Conservation (phyloP, 2,888 invertebrate genomes). For the Trachelus stipa region DNA sequence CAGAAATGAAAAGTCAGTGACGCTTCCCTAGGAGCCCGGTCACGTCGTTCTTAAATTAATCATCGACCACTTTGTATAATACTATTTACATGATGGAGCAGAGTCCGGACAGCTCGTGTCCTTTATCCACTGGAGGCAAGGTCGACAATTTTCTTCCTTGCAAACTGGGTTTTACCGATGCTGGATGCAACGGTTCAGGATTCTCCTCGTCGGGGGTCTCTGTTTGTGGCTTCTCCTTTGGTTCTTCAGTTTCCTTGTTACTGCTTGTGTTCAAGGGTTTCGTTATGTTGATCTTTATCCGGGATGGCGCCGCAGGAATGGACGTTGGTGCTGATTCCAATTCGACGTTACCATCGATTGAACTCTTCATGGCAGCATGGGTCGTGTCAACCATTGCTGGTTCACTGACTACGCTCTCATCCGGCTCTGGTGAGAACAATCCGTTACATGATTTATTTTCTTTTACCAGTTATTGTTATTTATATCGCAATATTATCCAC, state of each 20-base stretch:
- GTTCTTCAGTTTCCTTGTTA: conserved; percentile 57
- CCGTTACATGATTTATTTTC: neutral
- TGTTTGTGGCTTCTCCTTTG: conserved; percentile 48
- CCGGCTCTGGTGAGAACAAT: conserved; percentile 58
- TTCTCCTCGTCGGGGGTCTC: conserved; percentile 65
- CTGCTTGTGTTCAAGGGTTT: conserved; percentile 69
- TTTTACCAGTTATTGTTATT: neutral
- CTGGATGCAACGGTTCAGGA: conserved; percentile 50
- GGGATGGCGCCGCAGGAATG: conserved; percentile 64
- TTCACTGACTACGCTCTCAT: conserved; percentile 68
- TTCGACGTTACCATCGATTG: conserved; percentile 85
- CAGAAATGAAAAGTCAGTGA: neutral
- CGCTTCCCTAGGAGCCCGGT: neutral
- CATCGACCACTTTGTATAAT: neutral
- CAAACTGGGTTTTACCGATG: conserved; percentile 75
- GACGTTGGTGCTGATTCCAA: conserved; percentile 69
- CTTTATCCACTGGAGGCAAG: conserved; percentile 79
- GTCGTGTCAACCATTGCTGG: conserved; percentile 68
- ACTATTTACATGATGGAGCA: conserved; percentile 84
- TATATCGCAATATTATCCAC: neutral
- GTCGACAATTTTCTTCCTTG: conserved; percentile 76
- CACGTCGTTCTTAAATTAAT: neutral
- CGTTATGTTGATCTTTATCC: conserved; percentile 86
- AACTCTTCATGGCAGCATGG: conserved; percentile 71
- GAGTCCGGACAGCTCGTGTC: conserved; percentile 85